phyloP scores from a whole-genome alignment of 2,797 vertebrate genomes.

The Ptychobarbus kaznakovi region DNA sequence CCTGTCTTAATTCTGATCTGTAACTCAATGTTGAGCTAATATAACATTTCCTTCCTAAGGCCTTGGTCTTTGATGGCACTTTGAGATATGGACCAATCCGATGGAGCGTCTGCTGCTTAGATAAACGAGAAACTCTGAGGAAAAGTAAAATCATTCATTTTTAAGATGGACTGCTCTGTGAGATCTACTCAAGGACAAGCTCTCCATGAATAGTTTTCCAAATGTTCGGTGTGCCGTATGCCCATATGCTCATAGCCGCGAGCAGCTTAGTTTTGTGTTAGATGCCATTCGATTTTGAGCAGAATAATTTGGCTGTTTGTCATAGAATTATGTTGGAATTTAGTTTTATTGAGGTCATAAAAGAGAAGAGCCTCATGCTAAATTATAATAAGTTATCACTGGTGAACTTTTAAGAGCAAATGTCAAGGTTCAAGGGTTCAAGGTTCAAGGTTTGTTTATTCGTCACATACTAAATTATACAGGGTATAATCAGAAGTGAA shows the following conservation, averaged over 20 bases:
- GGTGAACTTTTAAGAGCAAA: slow-evolving; percentile 43
- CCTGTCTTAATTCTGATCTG: background rate
- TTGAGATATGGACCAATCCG: slow-evolving; percentile 26
- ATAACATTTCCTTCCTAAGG: slow-evolving; percentile 57
- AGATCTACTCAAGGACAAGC: slow-evolving; percentile 24
- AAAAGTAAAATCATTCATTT: slow-evolving; percentile 65
- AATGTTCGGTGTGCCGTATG: slow-evolving; percentile 14
- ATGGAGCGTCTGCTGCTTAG: background rate
- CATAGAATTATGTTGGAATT: slow-evolving; percentile 16
- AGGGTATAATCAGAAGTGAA: too few species aligned
- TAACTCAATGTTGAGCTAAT: background rate
- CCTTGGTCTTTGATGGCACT: slow-evolving; percentile 21
- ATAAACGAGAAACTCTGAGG: slow-evolving; percentile 59
- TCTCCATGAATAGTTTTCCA: slow-evolving; percentile 35
- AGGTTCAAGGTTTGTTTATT: too few species aligned
- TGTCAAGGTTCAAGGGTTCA: too few species aligned
- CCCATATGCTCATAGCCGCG: background rate
- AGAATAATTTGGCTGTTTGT: slow-evolving; percentile 1
- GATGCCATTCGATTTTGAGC: background rate
- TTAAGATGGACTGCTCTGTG: slow-evolving; percentile 43
- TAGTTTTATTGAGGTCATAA: slow-evolving; percentile 38
- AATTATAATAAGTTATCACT: slow-evolving; percentile 24
- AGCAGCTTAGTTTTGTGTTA: background rate
- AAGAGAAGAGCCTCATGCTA: background rate
- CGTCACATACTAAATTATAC: too few species aligned